A percentile compares a stretch with the other conserved stretches of the same genome.
Conservation (phyloP, 1,140 invertebrate genomes). For the Tetramorium simillimum region DNA sequence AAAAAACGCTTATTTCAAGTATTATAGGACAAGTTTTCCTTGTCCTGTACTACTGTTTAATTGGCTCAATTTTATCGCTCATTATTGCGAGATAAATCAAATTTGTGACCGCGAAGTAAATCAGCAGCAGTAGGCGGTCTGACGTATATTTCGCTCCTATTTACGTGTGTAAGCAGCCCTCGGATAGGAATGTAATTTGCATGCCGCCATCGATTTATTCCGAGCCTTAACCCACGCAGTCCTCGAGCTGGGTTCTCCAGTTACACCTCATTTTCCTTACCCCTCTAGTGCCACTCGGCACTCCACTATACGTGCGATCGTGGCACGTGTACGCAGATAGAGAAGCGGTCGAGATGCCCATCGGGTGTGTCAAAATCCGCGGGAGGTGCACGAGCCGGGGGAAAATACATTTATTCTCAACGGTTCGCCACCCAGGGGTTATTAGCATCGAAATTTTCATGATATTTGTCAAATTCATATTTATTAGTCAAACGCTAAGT, state of each 20-base stretch:
- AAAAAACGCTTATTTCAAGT: background rate
- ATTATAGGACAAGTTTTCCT: too few species aligned
- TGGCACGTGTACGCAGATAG: constrained; percentile 18
- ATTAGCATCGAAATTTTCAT: background rate
- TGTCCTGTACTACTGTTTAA: background rate
- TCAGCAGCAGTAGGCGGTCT: background rate
- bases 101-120: background rate
- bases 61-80: background rate
- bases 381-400: background rate
- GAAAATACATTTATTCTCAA: background rate
- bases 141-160: constrained; percentile 14
- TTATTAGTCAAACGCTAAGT: background rate
- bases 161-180: constrained; percentile 51
- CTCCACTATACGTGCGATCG: background rate
- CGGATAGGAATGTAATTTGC: constrained; percentile 45
- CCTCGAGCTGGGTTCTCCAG: background rate
- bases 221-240: constrained; percentile 13
- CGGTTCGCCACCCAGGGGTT: too few species aligned
- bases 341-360: background rate
- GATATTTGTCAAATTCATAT: too few species aligned
- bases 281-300: background rate
- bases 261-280: constrained; percentile 41
- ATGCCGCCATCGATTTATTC: constrained; percentile 65
- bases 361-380: background rate
- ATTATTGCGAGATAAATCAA: background rate